These are phyloP conservation scores for Vanacampus margaritifer DNA, from an alignment of 2,113 vertebrate species.

Conservation along the genomic window DNA sequence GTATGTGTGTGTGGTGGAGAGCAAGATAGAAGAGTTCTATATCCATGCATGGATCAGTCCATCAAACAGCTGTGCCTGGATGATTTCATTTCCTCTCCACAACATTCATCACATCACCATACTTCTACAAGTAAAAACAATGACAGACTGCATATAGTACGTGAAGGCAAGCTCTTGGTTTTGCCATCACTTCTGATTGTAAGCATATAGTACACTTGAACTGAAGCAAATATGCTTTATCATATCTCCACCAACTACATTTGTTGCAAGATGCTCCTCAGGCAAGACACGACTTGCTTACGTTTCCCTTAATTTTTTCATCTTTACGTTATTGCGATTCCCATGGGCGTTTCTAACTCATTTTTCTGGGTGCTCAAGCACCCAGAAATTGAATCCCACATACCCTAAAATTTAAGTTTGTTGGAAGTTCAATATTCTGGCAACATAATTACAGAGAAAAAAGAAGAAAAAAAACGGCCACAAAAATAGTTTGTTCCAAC, in stretches of 20 bases:
- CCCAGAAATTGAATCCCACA: no score
- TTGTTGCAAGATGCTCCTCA: no score
- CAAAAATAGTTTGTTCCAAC: no score
- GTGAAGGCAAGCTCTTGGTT: background rate
- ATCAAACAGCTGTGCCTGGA: slow-evolving; percentile 14
- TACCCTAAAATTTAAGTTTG: no score
- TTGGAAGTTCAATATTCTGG: no score
- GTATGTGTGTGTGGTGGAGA: background rate
- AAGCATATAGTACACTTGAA: background rate
- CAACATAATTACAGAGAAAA: no score
- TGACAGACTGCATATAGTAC: background rate
- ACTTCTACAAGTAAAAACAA: background rate
- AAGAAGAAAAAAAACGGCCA: no score
- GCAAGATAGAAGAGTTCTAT: slow-evolving; percentile 6
- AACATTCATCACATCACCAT: background rate
- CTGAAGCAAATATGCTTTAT: background rate
- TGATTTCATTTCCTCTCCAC: slow-evolving; percentile 9
- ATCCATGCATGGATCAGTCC: slow-evolving; percentile 16
- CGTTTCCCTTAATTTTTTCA: no score
- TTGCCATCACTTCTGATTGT: background rate
- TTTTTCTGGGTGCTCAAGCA: no score
- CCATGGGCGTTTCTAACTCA: no score
- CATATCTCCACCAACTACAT: background rate
- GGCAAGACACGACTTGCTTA: no score
- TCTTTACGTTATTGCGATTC: no score